These are phyloP conservation scores for Natrix natrix DNA, from an alignment of 2,797 vertebrate species.

Conservation along the genomic window DNA sequence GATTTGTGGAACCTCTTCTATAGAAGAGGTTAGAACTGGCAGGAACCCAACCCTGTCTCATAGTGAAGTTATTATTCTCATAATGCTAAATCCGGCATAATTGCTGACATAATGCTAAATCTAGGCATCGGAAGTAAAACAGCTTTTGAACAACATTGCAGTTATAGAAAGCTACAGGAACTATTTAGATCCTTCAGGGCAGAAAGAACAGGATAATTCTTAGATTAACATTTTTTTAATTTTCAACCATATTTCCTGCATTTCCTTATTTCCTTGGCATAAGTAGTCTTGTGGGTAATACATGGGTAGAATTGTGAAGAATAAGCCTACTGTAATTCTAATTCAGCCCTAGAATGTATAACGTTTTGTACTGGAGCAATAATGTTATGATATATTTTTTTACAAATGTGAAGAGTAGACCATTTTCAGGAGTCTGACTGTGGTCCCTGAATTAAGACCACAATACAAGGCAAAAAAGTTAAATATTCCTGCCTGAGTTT, in stretches of 20 bases:
- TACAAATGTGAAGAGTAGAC: not conserved
- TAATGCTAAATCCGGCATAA: not conserved
- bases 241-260: not conserved
- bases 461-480: not conserved
- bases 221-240: not conserved
- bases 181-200: not conserved
- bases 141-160: not conserved
- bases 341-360: not conserved
- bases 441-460: not conserved
- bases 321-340: not conserved
- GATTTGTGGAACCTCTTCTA: too few species aligned
- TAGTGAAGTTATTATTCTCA: not conserved
- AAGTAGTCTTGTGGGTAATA: not conserved
- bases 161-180: not conserved
- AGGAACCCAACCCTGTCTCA: too few species aligned
- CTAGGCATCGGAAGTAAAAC: not conserved
- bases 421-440: not conserved
- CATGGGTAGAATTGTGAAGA: not conserved
- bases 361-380: not conserved
- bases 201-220: not conserved
- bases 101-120: not conserved
- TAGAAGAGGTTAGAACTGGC: too few species aligned
- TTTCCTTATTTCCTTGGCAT: not conserved
- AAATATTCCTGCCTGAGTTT: not conserved
- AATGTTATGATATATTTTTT: not conserved